These are phyloP conservation scores for Hypomecis punctinalis DNA, from an alignment of 2,888 invertebrate genomes.

Conservation along the genomic window DNA sequence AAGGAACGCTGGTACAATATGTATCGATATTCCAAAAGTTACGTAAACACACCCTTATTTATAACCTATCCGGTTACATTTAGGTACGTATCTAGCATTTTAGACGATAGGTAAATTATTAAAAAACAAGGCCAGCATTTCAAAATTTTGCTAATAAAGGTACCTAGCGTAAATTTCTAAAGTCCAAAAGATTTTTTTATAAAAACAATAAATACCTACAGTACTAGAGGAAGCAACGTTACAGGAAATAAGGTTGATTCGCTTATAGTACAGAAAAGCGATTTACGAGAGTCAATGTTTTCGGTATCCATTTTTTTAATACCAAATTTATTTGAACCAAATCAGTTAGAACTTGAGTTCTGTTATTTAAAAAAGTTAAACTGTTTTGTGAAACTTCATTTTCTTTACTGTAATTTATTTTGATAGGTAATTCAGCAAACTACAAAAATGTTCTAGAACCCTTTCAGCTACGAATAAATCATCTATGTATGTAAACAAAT, in stretches of 20 bases:
- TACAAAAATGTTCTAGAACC: background rate
- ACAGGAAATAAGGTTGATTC: conserved; percentile 54
- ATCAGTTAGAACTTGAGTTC: background rate
- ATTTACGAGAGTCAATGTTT: conserved; percentile 24
- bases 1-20: conserved; percentile 46
- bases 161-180: conserved; percentile 51
- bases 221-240: conserved; percentile 68
- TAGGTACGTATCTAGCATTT: conserved; percentile 44
- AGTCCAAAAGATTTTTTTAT: conserved; percentile 49
- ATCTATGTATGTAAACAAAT: conserved; percentile 8
- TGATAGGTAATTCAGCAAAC: background rate
- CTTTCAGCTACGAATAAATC: background rate
- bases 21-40: conserved; percentile 35
- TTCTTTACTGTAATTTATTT: too few species aligned
- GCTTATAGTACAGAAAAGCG: conserved; percentile 37
- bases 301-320: conserved; percentile 17
- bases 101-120: conserved; percentile 41
- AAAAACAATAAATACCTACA: conserved; percentile 63
- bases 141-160: conserved; percentile 45
- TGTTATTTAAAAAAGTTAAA: background rate
- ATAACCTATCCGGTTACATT: conserved; percentile 43
- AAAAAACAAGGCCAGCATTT: conserved; percentile 40
- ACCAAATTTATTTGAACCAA: conserved; percentile 8
- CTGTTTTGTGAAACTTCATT: too few species aligned
- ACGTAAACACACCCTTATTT: conserved; percentile 35